Conservation (phyloP, 2,888 invertebrate species). For the Anaspis maculata region DNA sequence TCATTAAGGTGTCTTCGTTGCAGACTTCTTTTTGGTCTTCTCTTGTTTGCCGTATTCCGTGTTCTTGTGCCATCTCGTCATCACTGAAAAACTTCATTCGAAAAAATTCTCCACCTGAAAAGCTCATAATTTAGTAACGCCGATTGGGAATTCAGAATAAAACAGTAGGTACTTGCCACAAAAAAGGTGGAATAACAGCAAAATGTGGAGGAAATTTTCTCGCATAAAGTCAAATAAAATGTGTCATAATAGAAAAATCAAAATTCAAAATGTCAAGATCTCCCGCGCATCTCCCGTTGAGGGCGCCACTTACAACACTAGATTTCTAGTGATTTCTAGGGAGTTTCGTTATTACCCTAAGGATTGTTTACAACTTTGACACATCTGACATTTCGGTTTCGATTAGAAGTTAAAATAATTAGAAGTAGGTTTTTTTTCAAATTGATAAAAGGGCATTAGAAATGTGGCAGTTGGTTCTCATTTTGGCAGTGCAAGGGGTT, state of each 20-base stretch:
- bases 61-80: slow-evolving; percentile 8
- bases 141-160: too few relatives aligned
- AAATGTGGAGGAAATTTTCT: too few relatives aligned
- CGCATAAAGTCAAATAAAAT: too few relatives aligned
- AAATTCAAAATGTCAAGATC: neutral
- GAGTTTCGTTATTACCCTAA: too few relatives aligned
- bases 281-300: slow-evolving; percentile 8
- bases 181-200: too few relatives aligned
- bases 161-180: too few relatives aligned
- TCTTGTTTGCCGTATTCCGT: neutral
- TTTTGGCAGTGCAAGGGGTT: slow-evolving; percentile 8
- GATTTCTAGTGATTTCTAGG: neutral
- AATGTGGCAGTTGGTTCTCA: slow-evolving; percentile 9
- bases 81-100: slow-evolving; percentile 8
- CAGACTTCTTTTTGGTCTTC: slow-evolving; percentile 17
- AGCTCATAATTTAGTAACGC: too few relatives aligned
- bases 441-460: slow-evolving; percentile 1
- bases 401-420: neutral
- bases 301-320: too few relatives aligned
- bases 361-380: too few relatives aligned
- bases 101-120: too few relatives aligned
- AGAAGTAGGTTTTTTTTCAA: slow-evolving; percentile 1
- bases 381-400: neutral
- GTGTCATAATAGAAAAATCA: neutral
- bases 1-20: slow-evolving; percentile 41